These are phyloP conservation scores for Phoeniculus purpureus DNA, from an alignment of 2,797 vertebrate species.

Conservation along the genomic window DNA sequence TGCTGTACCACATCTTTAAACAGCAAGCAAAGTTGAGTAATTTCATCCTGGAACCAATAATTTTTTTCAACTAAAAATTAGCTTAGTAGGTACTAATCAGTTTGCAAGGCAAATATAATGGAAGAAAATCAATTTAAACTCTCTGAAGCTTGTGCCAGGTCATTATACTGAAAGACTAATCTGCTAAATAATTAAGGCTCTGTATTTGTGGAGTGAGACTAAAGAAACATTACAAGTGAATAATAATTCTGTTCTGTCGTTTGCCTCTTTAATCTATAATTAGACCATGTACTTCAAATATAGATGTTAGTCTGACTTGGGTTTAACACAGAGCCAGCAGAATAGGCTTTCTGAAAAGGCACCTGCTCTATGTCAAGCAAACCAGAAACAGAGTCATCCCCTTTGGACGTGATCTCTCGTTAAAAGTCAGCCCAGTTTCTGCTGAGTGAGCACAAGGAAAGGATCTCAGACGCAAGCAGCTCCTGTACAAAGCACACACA, in stretches of 20 bases:
- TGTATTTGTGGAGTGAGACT: constrained; percentile 23
- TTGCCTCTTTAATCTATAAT: constrained; percentile 39
- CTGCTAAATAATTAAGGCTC: constrained; percentile 50
- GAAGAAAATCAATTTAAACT: constrained; percentile 50
- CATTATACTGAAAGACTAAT: constrained; percentile 43
- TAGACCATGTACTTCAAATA: constrained; percentile 58
- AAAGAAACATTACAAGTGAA: constrained; percentile 52
- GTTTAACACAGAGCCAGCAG: constrained; percentile 22
- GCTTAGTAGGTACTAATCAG: constrained; percentile 54
- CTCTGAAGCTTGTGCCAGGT: constrained; percentile 37
- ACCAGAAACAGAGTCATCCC: neutral
- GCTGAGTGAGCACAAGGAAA: constrained; percentile 18
- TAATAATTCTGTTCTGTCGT: constrained; percentile 44
- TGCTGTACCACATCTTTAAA: neutral
- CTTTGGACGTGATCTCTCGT: neutral
- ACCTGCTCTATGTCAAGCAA: constrained; percentile 23
- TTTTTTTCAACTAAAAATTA: constrained; percentile 59
- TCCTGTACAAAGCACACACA: neutral
- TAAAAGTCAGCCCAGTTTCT: constrained; percentile 15
- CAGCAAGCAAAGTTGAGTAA: constrained; percentile 28
- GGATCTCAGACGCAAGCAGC: neutral
- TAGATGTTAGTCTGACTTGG: constrained; percentile 45
- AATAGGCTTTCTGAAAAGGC: constrained; percentile 35
- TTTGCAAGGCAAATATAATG: constrained; percentile 43
- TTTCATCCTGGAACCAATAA: constrained; percentile 46